These are phyloP conservation scores for Drosophila baimaii DNA, from an alignment of 1,140 invertebrate species.

Conservation along the genomic window DNA sequence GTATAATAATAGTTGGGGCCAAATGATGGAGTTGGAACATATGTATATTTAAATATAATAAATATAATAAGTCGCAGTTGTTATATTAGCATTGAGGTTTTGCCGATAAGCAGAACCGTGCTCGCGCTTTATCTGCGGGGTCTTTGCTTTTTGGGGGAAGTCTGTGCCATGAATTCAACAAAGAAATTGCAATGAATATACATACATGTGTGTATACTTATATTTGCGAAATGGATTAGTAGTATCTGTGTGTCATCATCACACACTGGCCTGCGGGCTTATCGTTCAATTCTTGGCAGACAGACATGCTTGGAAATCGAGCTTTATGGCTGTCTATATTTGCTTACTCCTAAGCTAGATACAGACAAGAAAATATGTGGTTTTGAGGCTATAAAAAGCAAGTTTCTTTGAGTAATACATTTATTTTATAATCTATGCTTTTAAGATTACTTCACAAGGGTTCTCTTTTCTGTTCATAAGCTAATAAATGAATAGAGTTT, in stretches of 20 bases:
- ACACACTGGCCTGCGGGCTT: slow-evolving; percentile 7
- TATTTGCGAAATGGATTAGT: slow-evolving; percentile 38
- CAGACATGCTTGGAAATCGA: slow-evolving; percentile 5
- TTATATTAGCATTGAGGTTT: slow-evolving; percentile 21
- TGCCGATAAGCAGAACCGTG: slow-evolving; percentile 23
- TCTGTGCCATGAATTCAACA: slow-evolving; percentile 19
- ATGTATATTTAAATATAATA: slow-evolving; percentile 13
- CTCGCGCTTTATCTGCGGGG: slow-evolving; percentile 2
- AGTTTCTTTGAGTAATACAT: background rate
- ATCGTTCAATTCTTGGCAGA: slow-evolving; percentile 26
- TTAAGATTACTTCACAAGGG: background rate
- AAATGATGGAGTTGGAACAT: slow-evolving; percentile 4
- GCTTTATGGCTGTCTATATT: slow-evolving; percentile 22
- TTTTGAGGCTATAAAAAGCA: background rate
- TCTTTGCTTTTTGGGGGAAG: slow-evolving; percentile 27
- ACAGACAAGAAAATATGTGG: background rate
- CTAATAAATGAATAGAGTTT: background rate
- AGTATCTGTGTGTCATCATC: slow-evolving; percentile 24
- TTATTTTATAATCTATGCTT: background rate
- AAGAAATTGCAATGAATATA: slow-evolving; percentile 33
- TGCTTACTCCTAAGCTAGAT: background rate
- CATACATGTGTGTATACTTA: slow-evolving; percentile 11
- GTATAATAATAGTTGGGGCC: slow-evolving; percentile 12
- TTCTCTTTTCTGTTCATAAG: background rate
- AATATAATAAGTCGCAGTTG: slow-evolving; percentile 33